phyloP scores from a whole-genome alignment of 2,797 vertebrate genomes.

The Lutjanus campechanus region DNA sequence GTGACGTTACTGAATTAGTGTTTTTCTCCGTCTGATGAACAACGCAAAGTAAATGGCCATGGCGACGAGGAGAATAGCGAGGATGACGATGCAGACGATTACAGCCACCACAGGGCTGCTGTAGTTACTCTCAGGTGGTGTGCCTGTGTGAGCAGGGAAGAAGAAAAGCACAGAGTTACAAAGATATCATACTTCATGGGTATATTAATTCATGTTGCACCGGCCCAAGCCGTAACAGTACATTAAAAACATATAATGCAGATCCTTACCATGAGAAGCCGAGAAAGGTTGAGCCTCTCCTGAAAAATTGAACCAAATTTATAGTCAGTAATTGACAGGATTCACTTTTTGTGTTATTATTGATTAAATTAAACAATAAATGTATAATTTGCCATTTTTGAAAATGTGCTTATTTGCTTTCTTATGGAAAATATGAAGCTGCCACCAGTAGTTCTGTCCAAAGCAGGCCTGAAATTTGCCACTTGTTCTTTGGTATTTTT shows the following conservation, averaged over 20 bases:
- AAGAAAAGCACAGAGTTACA: background rate
- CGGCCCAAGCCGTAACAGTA: background rate
- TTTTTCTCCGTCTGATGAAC: conserved; percentile 44
- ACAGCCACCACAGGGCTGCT: conserved; percentile 63
- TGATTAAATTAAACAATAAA: background rate
- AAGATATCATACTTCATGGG: background rate
- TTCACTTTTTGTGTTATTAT: background rate
- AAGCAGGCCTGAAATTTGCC: too few species aligned
- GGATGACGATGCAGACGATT: conserved; percentile 60
- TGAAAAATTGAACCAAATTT: conserved; percentile 37
- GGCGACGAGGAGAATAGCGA: conserved; percentile 54
- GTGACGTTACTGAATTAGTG: background rate
- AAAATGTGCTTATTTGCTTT: too few species aligned
- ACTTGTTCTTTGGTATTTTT: too few species aligned
- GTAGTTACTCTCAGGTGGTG: background rate
- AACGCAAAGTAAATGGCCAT: conserved; percentile 51
- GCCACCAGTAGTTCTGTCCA: too few species aligned
- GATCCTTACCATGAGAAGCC: conserved; percentile 44
- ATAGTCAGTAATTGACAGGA: conserved; percentile 15
- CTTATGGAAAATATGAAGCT: too few species aligned
- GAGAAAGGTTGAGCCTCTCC: conserved; percentile 7
- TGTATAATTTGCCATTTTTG: too few species aligned
- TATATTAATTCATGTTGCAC: background rate
- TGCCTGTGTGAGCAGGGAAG: conserved; percentile 39
- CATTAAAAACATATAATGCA: background rate